Percentiles rank a stretch among this genome's conserved stretches.
Conservation (phyloP, 2,888 invertebrate species). For the Branchipolynoe longqiensis region DNA sequence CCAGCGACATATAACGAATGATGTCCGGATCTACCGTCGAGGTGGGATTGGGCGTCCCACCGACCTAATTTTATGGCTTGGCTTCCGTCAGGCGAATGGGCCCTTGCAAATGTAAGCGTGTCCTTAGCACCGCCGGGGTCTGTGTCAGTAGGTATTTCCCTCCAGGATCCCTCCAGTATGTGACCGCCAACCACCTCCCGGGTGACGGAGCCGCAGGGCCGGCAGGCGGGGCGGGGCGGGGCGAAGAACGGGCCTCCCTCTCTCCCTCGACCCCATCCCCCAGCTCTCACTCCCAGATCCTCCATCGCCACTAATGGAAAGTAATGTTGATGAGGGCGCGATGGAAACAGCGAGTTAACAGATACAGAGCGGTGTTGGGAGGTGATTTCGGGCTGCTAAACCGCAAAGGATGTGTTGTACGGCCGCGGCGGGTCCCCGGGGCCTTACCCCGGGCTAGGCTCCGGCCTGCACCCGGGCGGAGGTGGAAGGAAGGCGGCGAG, state of each 20-base stretch:
- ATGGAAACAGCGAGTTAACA: background rate
- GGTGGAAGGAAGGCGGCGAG: slow-evolving; percentile 2
- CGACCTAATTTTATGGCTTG: slow-evolving; percentile 17
- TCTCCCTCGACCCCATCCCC: no score
- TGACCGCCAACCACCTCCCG: no score
- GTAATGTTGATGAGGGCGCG: background rate
- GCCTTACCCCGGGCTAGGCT: background rate
- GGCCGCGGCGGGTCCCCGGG: background rate
- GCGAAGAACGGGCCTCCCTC: background rate
- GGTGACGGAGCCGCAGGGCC: no score
- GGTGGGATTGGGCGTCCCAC: background rate
- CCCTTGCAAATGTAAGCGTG: no score
- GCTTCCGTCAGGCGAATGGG: background rate
- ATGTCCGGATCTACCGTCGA: no score
- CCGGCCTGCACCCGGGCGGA: background rate
- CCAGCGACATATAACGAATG: no score
- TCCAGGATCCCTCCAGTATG: no score
- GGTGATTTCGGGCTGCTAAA: background rate
- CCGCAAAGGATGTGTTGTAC: background rate
- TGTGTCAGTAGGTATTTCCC: no score
- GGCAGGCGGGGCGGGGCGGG: no score
- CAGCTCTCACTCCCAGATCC: no score
- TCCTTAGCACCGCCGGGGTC: no score
- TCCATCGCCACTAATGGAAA: slow-evolving; percentile 27
- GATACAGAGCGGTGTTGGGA: slow-evolving; percentile 7